Evolutionary conservation across 2,113 vertebrate species (phyloP), one percentile per base, ranked within the genome.

Genomic region (Andinoacara biseriatus): DNA sequence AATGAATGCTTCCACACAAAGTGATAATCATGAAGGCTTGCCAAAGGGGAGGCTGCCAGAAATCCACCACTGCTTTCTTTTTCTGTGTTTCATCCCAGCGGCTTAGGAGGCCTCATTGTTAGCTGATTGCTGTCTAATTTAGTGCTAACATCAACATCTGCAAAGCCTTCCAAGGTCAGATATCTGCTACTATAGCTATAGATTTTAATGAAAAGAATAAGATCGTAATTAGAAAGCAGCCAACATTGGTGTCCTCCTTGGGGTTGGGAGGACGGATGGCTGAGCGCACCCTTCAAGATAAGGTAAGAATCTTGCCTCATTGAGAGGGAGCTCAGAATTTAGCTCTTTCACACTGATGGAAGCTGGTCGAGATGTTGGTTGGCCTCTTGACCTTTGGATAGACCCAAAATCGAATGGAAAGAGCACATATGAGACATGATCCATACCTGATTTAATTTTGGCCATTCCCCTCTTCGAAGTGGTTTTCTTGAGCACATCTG

Each of bases 1-100:
- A 95, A 94, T 95, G 90, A 95, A 94, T 92, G 85, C 93, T 94
- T 95, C 92, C 92, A 91, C 90, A 90, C 90, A 91, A 84, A 92
- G 91, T 86, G 80, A 92, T 94, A 94, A 95, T 95, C 93, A 93
- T 76, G 43, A 91, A 85, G 90, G 85, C 58, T 85, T 80, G 84
- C 89, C 90, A 90, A 86, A 86, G 49, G 58, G 81, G 74, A 86
- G 60, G 80, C 74, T 90, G 85, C 90, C 90, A 90, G 80, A 86
- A 89, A 87, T 85, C 61, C 65, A 86, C 78, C 52, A 54, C 63
- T 83, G 83, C 78, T 84, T 87, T 88, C 85, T 87, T 87, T 89
- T 90, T 90, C 81, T 85, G 85, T 82, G 81, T 86, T 89, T 86
- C 84, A 87, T 86, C 87, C 86, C 78, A 80, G 74, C 63, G 77